phyloP scores from a whole-genome alignment of 2,797 vertebrate species.

The Lophotriccus pileatus region DNA sequence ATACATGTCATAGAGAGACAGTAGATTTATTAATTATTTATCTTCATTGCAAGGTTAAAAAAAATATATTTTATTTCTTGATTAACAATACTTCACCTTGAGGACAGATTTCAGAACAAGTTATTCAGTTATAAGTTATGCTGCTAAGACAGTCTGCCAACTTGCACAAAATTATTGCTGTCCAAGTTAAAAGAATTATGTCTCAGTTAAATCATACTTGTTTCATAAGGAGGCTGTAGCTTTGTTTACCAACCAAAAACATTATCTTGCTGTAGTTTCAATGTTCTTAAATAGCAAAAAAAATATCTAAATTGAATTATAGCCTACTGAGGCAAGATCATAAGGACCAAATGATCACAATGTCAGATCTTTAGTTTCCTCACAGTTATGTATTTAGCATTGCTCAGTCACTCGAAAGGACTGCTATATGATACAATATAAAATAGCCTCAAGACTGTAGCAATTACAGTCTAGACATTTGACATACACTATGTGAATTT shows the following conservation, averaged over 20 bases:
- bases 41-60: background rate
- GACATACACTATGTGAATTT: background rate
- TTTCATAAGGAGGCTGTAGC: background rate
- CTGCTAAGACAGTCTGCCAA: background rate
- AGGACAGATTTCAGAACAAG: background rate
- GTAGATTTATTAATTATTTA: background rate
- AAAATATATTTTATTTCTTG: background rate
- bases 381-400: background rate
- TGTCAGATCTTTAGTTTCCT: background rate
- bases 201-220: background rate
- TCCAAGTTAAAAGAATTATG: background rate
- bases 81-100: background rate
- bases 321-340: background rate
- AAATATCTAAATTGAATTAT: background rate
- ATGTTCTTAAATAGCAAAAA: background rate
- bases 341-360: background rate
- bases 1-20: background rate
- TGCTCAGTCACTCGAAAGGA: background rate
- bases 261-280: background rate
- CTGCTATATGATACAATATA: background rate
- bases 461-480: background rate
- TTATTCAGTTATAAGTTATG: background rate
- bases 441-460: background rate
- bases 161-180: background rate
- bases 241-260: background rate